A percentile compares a stretch with the other conserved stretches of the same genome.
Evolutionary conservation across 2,113 vertebrate genomes (phyloP).

Genomic region (Sylvilagus bachmani): DNA sequence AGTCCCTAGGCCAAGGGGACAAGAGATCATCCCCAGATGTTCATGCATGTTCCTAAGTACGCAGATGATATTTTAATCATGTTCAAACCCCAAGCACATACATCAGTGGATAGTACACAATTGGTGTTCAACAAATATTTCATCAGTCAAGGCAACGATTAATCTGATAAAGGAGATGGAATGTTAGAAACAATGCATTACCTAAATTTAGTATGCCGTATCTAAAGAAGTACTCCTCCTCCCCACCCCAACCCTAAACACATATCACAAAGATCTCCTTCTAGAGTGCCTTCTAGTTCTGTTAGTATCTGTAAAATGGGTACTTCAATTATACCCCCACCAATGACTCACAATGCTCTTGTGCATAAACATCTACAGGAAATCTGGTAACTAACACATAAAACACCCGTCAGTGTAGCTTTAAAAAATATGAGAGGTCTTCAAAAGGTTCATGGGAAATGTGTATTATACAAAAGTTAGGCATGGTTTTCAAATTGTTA

Average conservation of each 20-base stretch:
- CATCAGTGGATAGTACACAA: neutral
- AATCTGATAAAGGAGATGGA: neutral
- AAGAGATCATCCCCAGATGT: neutral
- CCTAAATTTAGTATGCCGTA: neutral
- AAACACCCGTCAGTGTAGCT: neutral
- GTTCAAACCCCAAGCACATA: neutral
- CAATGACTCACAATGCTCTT: neutral
- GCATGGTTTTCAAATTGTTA: too few relatives aligned
- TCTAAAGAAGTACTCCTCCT: neutral
- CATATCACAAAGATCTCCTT: neutral
- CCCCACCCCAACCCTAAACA: rapidly evolving
- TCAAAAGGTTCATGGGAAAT: too few relatives aligned
- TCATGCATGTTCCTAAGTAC: neutral
- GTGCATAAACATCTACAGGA: neutral
- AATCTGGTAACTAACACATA: neutral
- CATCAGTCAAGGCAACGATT: neutral
- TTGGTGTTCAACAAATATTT: neutral
- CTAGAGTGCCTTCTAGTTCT: neutral
- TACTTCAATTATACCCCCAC: neutral
- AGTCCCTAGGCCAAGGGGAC: neutral
- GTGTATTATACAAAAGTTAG: too few relatives aligned
- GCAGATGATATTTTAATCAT: neutral
- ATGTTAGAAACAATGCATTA: neutral
- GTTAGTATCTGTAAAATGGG: neutral
- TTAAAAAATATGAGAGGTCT: neutral